Evolutionary conservation across 2,888 invertebrate genomes (phyloP).

Genomic region (Synergus laeviventris): DNA sequence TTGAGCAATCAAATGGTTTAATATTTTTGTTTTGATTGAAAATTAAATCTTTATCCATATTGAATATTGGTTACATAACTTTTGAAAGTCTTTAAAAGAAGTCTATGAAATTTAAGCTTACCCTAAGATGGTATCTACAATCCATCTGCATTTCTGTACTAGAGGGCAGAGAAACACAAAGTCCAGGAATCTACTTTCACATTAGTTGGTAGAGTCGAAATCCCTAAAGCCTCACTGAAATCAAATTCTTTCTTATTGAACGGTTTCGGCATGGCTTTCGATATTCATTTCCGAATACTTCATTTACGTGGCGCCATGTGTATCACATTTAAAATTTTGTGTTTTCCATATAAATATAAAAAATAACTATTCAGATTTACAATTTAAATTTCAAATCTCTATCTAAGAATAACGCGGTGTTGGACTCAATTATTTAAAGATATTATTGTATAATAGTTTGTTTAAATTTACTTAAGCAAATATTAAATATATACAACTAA

Average conservation of each 20-base stretch:
- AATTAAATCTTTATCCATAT: not conserved
- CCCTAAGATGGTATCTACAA: not conserved
- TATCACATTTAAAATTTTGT: not conserved
- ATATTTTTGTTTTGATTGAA: not conserved
- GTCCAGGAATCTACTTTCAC: not conserved
- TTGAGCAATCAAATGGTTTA: not conserved
- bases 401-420: not conserved
- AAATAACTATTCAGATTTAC: not conserved
- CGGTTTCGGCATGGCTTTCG: not conserved
- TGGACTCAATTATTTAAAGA: not conserved
- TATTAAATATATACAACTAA: not conserved
- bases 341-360: not conserved
- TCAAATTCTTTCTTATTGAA: not conserved
- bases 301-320: not conserved
- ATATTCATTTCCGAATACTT: not conserved
- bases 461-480: not conserved
- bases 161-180: conserved; percentile 3
- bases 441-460: not conserved
- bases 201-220: not conserved
- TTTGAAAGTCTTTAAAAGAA: not conserved
- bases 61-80: not conserved
- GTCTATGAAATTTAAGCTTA: too few species aligned
- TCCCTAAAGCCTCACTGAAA: not conserved
- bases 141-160: not conserved
- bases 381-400: not conserved